Evolutionary conservation across 2,888 invertebrate species (phyloP).

Genomic region (Heterodera filipjevi): DNA sequence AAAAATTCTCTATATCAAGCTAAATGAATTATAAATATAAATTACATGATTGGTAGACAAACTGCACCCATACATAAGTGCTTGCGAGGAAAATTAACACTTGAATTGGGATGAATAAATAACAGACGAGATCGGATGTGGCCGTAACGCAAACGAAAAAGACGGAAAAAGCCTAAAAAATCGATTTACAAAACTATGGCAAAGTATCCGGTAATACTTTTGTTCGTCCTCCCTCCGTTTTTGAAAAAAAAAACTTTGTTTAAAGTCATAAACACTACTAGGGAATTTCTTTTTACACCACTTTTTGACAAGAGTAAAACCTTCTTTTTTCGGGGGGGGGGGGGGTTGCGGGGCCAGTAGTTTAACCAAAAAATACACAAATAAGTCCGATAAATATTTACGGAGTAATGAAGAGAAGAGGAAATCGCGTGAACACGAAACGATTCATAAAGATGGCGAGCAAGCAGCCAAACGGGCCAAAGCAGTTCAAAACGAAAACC

Average conservation of each 20-base stretch:
- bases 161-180: constrained; percentile 86
- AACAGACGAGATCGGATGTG: constrained; percentile 96
- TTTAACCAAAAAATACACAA: background rate
- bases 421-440: constrained; percentile 46
- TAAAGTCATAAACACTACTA: no score
- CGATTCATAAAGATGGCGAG: constrained; percentile 70
- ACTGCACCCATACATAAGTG: constrained; percentile 80
- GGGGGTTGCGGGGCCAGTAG: background rate
- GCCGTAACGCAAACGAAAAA: constrained; percentile 97
- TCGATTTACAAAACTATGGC: no score
- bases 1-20: background rate
- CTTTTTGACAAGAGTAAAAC: background rate
- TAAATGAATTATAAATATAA: no score
- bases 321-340: no score
- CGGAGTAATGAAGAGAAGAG: constrained; percentile 43
- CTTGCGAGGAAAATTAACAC: constrained; percentile 96
- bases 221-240: no score
- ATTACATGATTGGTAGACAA: constrained; percentile 51
- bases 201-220: no score
- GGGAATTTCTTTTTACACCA: no score
- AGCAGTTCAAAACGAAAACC: constrained; percentile 98
- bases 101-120: constrained; percentile 96
- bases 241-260: no score
- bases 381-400: constrained; percentile 11
- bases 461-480: constrained; percentile 96